These are phyloP conservation scores for Drosophila orena DNA, from an alignment of 1,140 invertebrate species.

Conservation along the genomic window DNA sequence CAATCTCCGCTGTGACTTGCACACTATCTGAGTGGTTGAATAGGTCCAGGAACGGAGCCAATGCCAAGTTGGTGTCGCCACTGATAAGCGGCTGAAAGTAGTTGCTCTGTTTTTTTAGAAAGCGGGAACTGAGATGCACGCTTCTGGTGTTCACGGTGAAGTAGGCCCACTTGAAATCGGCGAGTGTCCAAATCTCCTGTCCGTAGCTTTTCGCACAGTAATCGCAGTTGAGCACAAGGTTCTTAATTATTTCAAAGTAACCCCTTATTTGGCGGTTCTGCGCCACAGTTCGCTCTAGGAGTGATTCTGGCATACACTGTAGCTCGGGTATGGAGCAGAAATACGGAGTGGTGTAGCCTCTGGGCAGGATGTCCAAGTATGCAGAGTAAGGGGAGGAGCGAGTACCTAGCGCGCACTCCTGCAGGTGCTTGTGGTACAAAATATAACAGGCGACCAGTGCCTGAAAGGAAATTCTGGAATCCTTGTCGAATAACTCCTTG, in stretches of 20 bases:
- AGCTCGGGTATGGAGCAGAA: constrained; percentile 85
- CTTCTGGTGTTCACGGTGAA: constrained; percentile 91
- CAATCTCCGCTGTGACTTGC: constrained; percentile 85
- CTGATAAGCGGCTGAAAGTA: constrained; percentile 78
- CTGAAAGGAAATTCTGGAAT: constrained; percentile 85
- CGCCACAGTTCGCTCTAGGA: constrained; percentile 71
- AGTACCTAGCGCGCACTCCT: constrained; percentile 38
- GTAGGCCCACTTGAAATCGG: constrained; percentile 87
- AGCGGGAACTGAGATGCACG: constrained; percentile 85
- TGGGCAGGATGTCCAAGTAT: constrained; percentile 88
- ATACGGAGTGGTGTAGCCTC: constrained; percentile 86
- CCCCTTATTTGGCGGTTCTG: constrained; percentile 80
- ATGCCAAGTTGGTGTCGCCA: constrained; percentile 87
- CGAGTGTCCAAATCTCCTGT: constrained; percentile 83
- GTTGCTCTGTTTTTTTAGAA: constrained; percentile 44
- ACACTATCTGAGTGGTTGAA: constrained; percentile 90
- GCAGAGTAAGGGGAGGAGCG: constrained; percentile 51
- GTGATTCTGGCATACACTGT: constrained; percentile 76
- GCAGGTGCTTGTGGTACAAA: constrained; percentile 86
- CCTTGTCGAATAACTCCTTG: constrained; percentile 49
- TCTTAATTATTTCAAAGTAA: constrained; percentile 46
- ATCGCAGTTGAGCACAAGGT: constrained; percentile 52
- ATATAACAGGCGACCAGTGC: constrained; percentile 88
- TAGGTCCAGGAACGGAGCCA: constrained; percentile 92
- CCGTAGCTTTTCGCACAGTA: constrained; percentile 79